phyloP scores from a whole-genome alignment of 2,797 vertebrate species.

The Oceanodroma leucorhoa region DNA sequence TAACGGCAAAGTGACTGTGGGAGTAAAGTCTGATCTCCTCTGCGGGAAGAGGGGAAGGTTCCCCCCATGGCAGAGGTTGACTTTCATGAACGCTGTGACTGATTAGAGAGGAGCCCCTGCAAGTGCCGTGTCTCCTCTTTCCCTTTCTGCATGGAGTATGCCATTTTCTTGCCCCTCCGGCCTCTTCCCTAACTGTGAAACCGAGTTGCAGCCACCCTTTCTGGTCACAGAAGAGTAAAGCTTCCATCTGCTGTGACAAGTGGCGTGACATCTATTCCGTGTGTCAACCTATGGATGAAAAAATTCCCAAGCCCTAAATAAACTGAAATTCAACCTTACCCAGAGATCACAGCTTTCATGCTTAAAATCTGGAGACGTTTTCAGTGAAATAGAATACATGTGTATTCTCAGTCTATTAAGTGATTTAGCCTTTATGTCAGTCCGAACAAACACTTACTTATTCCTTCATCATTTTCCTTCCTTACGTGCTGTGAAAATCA shows the following conservation, averaged over 20 bases:
- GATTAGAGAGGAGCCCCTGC: background rate
- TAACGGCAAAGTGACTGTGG: background rate
- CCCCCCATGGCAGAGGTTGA: background rate
- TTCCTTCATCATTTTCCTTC: background rate
- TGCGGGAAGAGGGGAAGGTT: background rate
- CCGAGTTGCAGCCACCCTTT: background rate
- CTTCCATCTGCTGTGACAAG: background rate
- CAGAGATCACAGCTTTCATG: background rate
- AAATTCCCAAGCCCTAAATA: background rate
- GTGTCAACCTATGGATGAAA: background rate
- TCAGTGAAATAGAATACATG: background rate
- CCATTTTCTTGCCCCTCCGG: background rate
- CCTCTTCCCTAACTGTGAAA: background rate
- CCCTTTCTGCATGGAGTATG: accelerated
- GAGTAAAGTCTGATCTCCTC: background rate
- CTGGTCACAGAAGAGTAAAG: background rate
- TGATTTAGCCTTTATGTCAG: background rate
- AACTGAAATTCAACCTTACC: background rate
- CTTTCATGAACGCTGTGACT: background rate
- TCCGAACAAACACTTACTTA: background rate
- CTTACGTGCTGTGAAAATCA: background rate
- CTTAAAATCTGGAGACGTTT: background rate
- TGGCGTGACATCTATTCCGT: background rate
- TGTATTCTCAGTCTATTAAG: background rate
- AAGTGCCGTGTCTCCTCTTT: background rate